Conservation (phyloP, 2,113 vertebrate genomes). For the Osmerus eperlanus region DNA sequence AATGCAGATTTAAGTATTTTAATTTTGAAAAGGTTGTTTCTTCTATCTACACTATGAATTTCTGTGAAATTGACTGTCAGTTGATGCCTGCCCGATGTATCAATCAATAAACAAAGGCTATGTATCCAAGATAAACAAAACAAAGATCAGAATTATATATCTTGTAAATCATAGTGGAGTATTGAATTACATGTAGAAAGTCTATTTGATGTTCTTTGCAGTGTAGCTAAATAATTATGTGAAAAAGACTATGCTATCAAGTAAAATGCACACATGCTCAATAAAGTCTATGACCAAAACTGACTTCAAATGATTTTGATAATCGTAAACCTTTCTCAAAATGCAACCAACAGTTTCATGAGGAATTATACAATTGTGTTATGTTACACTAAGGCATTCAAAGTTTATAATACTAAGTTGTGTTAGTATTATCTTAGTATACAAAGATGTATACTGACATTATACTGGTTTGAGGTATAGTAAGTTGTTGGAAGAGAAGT, state of each 20-base stretch:
- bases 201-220: constrained; percentile 73
- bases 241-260: constrained; percentile 66
- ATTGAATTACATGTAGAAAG: constrained; percentile 60
- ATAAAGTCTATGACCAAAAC: constrained; percentile 70
- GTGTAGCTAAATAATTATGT: constrained; percentile 69
- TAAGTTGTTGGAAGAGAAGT: neutral
- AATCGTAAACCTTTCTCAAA: neutral
- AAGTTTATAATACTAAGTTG: too few relatives aligned
- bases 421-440: too few relatives aligned
- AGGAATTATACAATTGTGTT: too few relatives aligned
- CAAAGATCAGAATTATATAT: constrained; percentile 39
- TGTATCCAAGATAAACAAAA: constrained; percentile 55
- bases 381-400: too few relatives aligned
- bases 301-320: neutral
- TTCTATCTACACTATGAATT: constrained; percentile 36
- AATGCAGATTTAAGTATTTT: constrained; percentile 53
- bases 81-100: constrained; percentile 63
- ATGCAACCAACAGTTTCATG: neutral
- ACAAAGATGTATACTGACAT: neutral
- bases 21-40: constrained; percentile 53
- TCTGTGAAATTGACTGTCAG: constrained; percentile 57
- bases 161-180: constrained; percentile 65
- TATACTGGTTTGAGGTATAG: neutral
- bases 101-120: constrained; percentile 45
- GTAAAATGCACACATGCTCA: constrained; percentile 65